Conservation (phyloP, 2,888 invertebrate species). For the Frankliniella intonsa region DNA sequence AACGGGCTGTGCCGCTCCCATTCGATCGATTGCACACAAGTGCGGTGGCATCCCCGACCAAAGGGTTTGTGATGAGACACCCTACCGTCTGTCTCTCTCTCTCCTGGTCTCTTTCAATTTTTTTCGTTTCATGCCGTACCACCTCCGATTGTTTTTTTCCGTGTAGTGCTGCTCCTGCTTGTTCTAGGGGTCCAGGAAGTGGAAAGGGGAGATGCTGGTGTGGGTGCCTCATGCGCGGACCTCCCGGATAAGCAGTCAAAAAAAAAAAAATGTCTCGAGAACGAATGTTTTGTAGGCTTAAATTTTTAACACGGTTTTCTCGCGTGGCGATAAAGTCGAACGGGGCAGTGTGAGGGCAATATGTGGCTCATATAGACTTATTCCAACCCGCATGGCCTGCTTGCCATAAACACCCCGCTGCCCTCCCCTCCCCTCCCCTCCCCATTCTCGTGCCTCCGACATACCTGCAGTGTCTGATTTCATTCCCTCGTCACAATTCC, state of each 20-base stretch:
- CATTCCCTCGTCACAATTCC: slow-evolving; percentile 9
- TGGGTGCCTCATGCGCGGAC: background rate
- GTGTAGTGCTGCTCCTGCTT: background rate
- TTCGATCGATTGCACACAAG: slow-evolving; percentile 26
- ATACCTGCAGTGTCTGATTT: slow-evolving; percentile 3
- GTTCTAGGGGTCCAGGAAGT: background rate
- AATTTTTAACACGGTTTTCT: background rate
- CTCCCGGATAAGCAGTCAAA: background rate
- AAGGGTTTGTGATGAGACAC: slow-evolving; percentile 19
- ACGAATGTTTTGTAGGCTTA: background rate
- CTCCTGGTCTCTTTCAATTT: background rate
- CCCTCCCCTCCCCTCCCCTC: background rate
- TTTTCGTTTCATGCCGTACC: background rate
- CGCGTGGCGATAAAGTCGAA: too few species aligned
- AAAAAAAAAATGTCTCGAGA: background rate
- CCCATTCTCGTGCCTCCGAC: background rate
- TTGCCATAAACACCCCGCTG: too few species aligned
- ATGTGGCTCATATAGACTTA: too few species aligned
- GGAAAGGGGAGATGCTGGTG: background rate
- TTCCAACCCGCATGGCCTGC: too few species aligned
- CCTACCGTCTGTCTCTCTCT: background rate
- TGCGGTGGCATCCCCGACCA: background rate
- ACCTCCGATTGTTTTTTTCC: background rate
- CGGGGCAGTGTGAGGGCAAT: too few species aligned
- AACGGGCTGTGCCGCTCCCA: background rate